Conservation (phyloP, 2,797 vertebrate species). For the Microhierax caerulescens region DNA sequence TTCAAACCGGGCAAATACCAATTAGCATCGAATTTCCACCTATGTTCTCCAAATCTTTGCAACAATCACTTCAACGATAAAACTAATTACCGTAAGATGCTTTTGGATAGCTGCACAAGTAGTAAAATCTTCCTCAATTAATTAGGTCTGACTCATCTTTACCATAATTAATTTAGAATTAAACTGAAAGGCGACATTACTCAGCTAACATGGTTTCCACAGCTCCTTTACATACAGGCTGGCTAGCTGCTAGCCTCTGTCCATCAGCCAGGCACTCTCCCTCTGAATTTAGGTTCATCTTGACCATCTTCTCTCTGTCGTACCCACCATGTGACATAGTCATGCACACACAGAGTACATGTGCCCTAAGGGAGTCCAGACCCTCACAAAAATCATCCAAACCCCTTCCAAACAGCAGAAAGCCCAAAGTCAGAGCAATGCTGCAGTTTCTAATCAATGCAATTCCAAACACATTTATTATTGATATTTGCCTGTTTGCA, state of each 20-base stretch:
- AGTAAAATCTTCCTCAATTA: neutral
- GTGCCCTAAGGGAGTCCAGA: neutral
- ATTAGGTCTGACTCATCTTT: neutral
- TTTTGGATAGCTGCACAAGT: neutral
- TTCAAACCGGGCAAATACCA: neutral
- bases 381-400: neutral
- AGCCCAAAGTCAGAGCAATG: neutral
- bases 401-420: neutral
- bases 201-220: neutral
- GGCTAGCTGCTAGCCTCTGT: neutral
- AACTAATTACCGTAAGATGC: neutral
- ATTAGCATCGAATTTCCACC: neutral
- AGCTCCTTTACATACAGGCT: neutral
- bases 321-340: neutral
- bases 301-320: neutral
- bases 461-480: neutral
- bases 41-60: neutral
- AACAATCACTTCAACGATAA: neutral
- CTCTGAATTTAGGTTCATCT: neutral
- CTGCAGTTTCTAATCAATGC: neutral
- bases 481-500: neutral
- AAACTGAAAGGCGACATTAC: neutral
- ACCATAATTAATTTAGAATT: neutral
- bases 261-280: neutral
- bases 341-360: accelerated